Evolutionary conservation across 2,797 vertebrate species (phyloP).

Genomic region (Heterohyrax brucei): DNA sequence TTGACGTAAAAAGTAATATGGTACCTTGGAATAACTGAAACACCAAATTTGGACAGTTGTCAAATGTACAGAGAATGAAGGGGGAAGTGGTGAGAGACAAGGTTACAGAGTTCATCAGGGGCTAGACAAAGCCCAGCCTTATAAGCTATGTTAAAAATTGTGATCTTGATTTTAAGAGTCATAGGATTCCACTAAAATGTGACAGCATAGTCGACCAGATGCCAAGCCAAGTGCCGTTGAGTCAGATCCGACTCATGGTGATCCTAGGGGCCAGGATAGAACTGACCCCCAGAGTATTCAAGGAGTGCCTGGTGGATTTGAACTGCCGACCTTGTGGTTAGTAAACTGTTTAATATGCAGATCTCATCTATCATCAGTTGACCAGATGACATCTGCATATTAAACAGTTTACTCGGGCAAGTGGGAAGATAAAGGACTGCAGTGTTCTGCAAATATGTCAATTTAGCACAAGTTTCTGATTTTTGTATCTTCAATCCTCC

Average conservation of each 20-base stretch:
- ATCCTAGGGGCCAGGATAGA: too few species aligned
- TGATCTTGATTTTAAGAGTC: background rate
- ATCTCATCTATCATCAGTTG: too few species aligned
- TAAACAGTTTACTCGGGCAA: background rate
- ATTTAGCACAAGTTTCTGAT: background rate
- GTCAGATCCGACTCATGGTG: too few species aligned
- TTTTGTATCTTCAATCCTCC: background rate
- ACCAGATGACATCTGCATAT: background rate
- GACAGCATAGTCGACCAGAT: background rate
- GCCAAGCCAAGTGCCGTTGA: too few species aligned
- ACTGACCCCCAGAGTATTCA: too few species aligned
- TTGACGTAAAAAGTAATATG: background rate
- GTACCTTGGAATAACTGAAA: background rate
- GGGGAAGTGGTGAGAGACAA: background rate
- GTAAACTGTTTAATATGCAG: too few species aligned
- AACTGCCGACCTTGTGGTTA: too few species aligned
- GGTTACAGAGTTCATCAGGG: background rate
- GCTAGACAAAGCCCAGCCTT: background rate
- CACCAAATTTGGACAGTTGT: background rate
- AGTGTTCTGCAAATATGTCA: background rate
- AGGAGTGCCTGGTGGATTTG: too few species aligned
- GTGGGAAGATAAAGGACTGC: too few species aligned
- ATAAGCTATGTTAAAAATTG: background rate
- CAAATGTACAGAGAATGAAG: background rate
- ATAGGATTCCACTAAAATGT: background rate